Base-by-base conservation (phyloP, 2,888 invertebrate genomes). In the Nemotelus nigrinus region DNA sequence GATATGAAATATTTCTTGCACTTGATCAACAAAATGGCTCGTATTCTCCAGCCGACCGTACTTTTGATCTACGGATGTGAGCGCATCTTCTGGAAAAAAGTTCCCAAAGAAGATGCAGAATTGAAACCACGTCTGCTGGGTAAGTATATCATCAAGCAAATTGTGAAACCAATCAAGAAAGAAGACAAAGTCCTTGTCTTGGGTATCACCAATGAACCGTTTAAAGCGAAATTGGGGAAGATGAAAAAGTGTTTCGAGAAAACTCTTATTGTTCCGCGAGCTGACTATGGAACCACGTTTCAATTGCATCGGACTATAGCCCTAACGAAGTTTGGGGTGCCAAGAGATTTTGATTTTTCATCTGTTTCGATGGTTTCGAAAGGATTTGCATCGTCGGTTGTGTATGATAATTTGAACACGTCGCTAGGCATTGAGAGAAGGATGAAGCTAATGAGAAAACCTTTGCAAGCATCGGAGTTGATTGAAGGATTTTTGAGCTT, bases 1-100 rank as follows among this genome's bases (percentile, higher is more conserved):
- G 89, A 92, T 0, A 85, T 92, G 43, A 89, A 90, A 78, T 90
- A 92, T 88, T 87, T 92, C 55, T 84, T 91, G 76, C 90, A 92
- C 83, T 85, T 92, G 4, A 87, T 92, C 10, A 88, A 88, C 81
- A 92, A 92, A 88, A 91, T 91, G 78, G 87, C 89, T 0, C 86
- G 89, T 81, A 87, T 90, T 4, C 83, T 91, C 63, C 91, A 92
- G 81, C 92, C 92, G 0, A 87, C 91, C 2, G 88, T 92, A 2
- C 86, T 92, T 68, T 89, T 88, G 79, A 88, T 92, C 68, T 88
- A 89, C 77, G 86, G 88, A 65, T 89, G 88, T 0, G 90, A 90
- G 81, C 87, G 88, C 71, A 88, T 91, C 80, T 92, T 91, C 83
- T 89, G 87, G 83, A 89, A 88, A 79, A 89, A 88, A 79, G 47